Evolutionary conservation across 1,140 invertebrate genomes (phyloP).

Genomic region (Drosophila sturtevanti): DNA sequence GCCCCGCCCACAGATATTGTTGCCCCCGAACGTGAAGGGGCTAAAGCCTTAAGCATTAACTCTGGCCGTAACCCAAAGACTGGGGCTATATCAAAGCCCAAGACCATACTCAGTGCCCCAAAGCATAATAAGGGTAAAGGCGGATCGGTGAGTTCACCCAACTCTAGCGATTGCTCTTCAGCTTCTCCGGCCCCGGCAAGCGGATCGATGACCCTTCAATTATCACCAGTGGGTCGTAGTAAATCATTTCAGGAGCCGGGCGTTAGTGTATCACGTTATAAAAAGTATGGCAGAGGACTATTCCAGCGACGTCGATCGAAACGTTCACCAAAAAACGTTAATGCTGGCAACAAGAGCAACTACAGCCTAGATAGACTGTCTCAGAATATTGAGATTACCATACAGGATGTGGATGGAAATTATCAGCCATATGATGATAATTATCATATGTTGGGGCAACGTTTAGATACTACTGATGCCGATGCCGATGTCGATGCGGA

Average conservation of each 20-base stretch:
- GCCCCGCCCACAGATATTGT: not conserved
- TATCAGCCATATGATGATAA: slow-evolving; percentile 78
- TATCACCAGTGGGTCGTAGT: slow-evolving; percentile 74
- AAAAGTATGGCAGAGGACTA: slow-evolving; percentile 70
- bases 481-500: slow-evolving; percentile 41
- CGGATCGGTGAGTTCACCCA: slow-evolving; percentile 70
- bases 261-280: slow-evolving; percentile 56
- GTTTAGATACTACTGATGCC: slow-evolving; percentile 35
- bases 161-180: slow-evolving; percentile 77
- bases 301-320: slow-evolving; percentile 74
- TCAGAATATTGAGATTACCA: slow-evolving; percentile 81
- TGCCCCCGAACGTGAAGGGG: slow-evolving; percentile 31
- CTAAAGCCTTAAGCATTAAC: slow-evolving; percentile 52
- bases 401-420: slow-evolving; percentile 80
- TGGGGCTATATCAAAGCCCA: slow-evolving; percentile 67
- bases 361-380: slow-evolving; percentile 73
- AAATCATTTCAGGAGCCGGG: slow-evolving; percentile 81
- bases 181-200: slow-evolving; percentile 54
- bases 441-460: slow-evolving; percentile 51
- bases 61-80: slow-evolving; percentile 68
- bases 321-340: slow-evolving; percentile 50
- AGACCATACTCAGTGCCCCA: slow-evolving; percentile 69
- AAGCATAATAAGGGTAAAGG: slow-evolving; percentile 60
- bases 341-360: slow-evolving; percentile 56
- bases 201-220: slow-evolving; percentile 17